Conservation (phyloP, 2,797 vertebrate species). For the Pitangus sulphuratus region DNA sequence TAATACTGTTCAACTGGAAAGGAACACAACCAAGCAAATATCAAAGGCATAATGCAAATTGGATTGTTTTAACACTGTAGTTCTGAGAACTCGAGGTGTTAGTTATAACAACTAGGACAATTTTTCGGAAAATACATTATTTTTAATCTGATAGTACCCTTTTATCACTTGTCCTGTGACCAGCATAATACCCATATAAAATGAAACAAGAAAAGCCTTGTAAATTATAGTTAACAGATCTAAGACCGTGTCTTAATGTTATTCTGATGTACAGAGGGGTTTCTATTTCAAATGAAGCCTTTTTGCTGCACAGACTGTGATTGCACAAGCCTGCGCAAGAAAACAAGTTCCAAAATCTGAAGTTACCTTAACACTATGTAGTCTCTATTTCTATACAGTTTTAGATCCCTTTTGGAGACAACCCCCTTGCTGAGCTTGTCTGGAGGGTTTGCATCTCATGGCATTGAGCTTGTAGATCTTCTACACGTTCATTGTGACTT, state of each 20-base stretch:
- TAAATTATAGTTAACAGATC: not conserved
- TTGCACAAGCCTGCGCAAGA: not conserved
- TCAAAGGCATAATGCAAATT: constrained; percentile 38
- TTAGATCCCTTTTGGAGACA: not conserved
- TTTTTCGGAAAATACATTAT: constrained; percentile 22
- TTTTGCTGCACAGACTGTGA: not conserved
- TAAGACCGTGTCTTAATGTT: not conserved
- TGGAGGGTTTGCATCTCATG: not conserved
- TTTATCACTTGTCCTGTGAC: constrained; percentile 41
- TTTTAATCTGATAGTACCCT: constrained; percentile 23
- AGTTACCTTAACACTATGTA: not conserved
- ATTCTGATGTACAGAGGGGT: not conserved
- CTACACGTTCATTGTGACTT: not conserved
- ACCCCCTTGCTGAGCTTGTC: not conserved
- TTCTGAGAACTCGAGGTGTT: constrained; percentile 29
- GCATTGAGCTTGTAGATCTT: not conserved
- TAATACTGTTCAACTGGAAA: constrained; percentile 1
- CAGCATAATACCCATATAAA: not conserved
- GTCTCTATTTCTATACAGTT: not conserved
- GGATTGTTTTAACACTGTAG: constrained; percentile 4
- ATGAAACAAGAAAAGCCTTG: not conserved
- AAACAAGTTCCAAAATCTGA: not conserved
- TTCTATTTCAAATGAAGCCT: not conserved
- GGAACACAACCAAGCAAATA: constrained; percentile 7
- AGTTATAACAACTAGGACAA: constrained; percentile 26